Base-by-base conservation (phyloP, 2,888 invertebrate genomes). In the Sminthurinus aureus region DNA sequence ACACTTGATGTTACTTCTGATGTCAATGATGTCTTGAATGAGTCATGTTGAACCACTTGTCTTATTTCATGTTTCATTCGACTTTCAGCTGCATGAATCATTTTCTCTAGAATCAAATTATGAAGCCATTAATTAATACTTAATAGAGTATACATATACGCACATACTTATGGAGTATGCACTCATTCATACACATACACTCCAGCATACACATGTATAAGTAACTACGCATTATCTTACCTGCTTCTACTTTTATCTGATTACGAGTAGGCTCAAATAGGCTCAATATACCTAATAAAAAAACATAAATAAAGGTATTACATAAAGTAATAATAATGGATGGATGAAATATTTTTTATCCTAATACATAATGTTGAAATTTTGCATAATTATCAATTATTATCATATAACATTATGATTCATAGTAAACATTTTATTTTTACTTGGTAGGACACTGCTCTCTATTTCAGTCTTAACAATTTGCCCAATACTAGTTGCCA, bases 1-100 rank as follows among this genome's bases (percentile, higher is more conserved):
- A 96, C 93, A 0, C 94, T 93, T 87, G 92, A 91, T 6, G 94
- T 92, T 52, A 95, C 93, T 0, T 94, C 92, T 69, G 92, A 90
- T 85, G 95, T 93, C 82, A 98, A 92, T 0, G 94, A 92, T 86
- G 97, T 96, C 88, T 94, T 93, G 78, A 96, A 92, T 79, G 93
- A 91, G 95, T 95, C 95, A 90, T 95, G 96, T 89, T 93, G 93
- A 89, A 96, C 93, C 75, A 96, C 92, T 89, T 96, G 95, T 38
- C 93, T 92, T 85, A 97, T 93, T 90, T 95, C 96, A 81, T 96
- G 96, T 85, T 94, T 93, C 71, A 97, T 91, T 88, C 95, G 92
- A 77, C 92, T 91, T 91, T 96, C 96, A 82, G 95, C 94, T 87
- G 93, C 93, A 87, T 92, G 92, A 87, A 95, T 92, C 91, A 94